Evolutionary conservation across 2,888 invertebrate genomes (phyloP).

Genomic region (Hypomecis punctinalis): DNA sequence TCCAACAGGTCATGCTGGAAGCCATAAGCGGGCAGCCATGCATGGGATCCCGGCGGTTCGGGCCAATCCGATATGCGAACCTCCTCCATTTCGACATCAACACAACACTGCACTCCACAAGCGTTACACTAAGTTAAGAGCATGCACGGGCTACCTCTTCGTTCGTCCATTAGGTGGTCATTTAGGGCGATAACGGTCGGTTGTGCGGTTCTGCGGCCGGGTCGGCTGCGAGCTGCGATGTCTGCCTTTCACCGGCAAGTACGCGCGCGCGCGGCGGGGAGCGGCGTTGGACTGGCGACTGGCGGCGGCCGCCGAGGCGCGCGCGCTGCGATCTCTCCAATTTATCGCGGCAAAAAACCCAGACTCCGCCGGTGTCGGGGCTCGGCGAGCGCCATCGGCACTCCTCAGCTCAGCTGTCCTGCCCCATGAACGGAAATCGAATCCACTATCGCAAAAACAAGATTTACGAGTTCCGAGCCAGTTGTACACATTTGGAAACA

Average conservation of each 20-base stretch:
- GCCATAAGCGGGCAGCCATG: constrained; percentile 92
- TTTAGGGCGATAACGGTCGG: constrained; percentile 81
- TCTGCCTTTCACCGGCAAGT: constrained; percentile 42
- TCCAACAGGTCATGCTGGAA: constrained; percentile 88
- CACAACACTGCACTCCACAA: constrained; percentile 82
- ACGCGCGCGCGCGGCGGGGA: constrained; percentile 73
- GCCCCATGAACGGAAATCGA: constrained; percentile 63
- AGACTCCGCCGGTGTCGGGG: constrained; percentile 50
- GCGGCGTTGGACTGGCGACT: constrained; percentile 77
- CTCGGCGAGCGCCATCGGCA: constrained; percentile 38
- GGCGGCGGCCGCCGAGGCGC: constrained; percentile 59
- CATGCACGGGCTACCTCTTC: constrained; percentile 82
- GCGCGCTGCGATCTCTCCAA: constrained; percentile 76
- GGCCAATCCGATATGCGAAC: constrained; percentile 88
- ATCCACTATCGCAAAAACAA: constrained; percentile 60
- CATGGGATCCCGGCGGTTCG: constrained; percentile 88
- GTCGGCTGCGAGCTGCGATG: constrained; percentile 49
- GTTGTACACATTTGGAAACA: constrained; percentile 59
- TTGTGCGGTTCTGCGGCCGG: constrained; percentile 45
- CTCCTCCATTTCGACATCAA: constrained; percentile 85
- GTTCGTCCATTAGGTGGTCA: constrained; percentile 81
- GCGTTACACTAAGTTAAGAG: constrained; percentile 71
- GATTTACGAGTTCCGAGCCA: constrained; percentile 62
- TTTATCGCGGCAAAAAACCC: constrained; percentile 66
- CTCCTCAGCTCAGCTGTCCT: constrained; percentile 61